Percentiles rank a stretch among this genome's conserved stretches.
Conservation (phyloP, 2,797 vertebrate species). For the Esox lucius region DNA sequence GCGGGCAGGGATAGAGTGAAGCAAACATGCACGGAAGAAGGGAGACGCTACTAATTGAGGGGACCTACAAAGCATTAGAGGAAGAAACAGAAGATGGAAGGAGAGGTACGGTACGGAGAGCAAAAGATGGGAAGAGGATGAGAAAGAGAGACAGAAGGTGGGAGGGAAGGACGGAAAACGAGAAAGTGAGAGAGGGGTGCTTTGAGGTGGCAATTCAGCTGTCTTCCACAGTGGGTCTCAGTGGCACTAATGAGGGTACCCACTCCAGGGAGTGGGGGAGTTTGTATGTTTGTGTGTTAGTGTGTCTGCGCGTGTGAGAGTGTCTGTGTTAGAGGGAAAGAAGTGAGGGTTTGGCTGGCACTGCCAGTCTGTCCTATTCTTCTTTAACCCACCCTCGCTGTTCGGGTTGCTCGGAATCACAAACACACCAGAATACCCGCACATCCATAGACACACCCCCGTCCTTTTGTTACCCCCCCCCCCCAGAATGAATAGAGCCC, state of each 20-base stretch:
- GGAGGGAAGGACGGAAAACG: slow-evolving; percentile 17
- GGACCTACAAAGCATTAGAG: slow-evolving; percentile 16
- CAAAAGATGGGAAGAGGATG: neutral
- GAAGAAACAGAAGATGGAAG: neutral
- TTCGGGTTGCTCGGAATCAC: neutral
- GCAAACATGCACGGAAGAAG: neutral
- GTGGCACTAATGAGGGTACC: slow-evolving; percentile 73
- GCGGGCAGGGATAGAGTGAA: slow-evolving; percentile 39
- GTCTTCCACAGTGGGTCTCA: slow-evolving; percentile 65
- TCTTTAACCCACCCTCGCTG: slow-evolving; percentile 17
- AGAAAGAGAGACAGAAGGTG: neutral
- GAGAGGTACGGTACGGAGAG: slow-evolving; percentile 39
- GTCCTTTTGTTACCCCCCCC: slow-evolving; percentile 62
- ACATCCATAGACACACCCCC: slow-evolving; percentile 35
- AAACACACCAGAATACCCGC: slow-evolving; percentile 41
- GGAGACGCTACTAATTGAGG: slow-evolving; percentile 8
- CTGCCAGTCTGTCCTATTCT: slow-evolving; percentile 6
- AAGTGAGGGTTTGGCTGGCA: neutral
- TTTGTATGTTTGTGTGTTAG: slow-evolving; percentile 37
- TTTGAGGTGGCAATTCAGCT: slow-evolving; percentile 68
- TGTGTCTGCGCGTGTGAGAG: too few relatives aligned
- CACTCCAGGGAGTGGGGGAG: slow-evolving; percentile 50
- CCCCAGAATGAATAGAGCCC: slow-evolving; percentile 12
- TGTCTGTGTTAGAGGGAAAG: slow-evolving; percentile 1
- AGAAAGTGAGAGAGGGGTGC: slow-evolving; percentile 26